Percentiles rank a stretch among this genome's conserved stretches.
phyloP scores from a whole-genome alignment of 2,113 vertebrate genomes.

The Clinocottus analis region DNA sequence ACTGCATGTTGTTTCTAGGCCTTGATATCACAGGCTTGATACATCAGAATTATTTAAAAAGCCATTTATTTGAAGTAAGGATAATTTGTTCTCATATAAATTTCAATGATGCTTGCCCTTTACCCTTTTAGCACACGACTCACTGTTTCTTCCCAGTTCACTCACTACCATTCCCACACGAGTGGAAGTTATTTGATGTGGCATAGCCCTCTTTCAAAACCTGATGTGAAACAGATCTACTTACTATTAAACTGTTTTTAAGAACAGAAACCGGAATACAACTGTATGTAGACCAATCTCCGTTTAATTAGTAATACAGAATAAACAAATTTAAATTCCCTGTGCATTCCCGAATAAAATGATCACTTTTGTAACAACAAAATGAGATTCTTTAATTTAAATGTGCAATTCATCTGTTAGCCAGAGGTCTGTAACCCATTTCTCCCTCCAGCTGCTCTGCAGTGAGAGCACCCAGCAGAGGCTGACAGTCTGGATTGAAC shows the following conservation, averaged over 20 bases:
- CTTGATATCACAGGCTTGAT: too few relatives aligned
- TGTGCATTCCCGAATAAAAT: background rate
- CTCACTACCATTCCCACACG: background rate
- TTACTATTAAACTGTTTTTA: constrained; percentile 7
- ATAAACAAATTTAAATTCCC: background rate
- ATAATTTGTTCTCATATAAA: background rate
- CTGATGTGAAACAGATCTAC: too few relatives aligned
- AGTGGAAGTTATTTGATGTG: background rate
- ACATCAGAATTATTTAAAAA: background rate
- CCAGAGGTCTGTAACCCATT: constrained; percentile 85
- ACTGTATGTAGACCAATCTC: background rate
- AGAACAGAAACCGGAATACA: background rate
- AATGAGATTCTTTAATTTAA: constrained; percentile 1
- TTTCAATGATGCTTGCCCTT: background rate
- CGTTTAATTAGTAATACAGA: background rate
- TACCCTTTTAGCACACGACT: background rate
- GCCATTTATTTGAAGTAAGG: background rate
- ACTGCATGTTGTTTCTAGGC: too few relatives aligned
- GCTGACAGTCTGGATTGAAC: constrained; percentile 93
- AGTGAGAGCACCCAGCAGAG: constrained; percentile 90
- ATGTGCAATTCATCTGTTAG: constrained; percentile 65
- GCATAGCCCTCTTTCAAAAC: background rate
- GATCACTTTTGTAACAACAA: background rate
- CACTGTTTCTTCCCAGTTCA: background rate
- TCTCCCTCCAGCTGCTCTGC: constrained; percentile 94